Evolutionary conservation across 2,888 invertebrate species (phyloP), one percentile per base, ranked within the genome.

Genomic region (Noctua janthe): DNA sequence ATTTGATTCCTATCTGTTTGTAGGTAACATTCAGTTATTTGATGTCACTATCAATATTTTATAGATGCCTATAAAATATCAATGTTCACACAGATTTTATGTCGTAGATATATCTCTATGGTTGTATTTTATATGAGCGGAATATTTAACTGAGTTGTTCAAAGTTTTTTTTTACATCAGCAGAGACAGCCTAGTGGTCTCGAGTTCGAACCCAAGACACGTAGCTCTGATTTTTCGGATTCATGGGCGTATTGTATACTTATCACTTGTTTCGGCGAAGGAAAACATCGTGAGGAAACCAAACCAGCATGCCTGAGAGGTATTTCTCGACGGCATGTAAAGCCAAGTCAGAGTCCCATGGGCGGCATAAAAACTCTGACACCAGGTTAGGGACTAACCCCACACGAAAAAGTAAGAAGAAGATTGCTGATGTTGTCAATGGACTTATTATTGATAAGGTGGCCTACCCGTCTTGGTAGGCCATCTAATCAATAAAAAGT

Each of bases 61-160:
- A 78, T 56, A n/a, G 13, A 64, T 54, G 43, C n/a, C 76, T 35
- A 76, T 76, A 76, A 76, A 73, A 76, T 73, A 76, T 76, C 59
- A 73, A 64, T 77, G 54, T 29, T 39, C 8, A 29, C 15, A 43
- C 17, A 49, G 78, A 70, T 78, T 79, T 56, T 56, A 69, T 78
- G 20, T 56, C 39, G 0, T 20, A 15, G 35, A 39, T 43, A 69
- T n/a, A 47, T 39, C 4, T 70, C 35, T 39, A 20, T 4, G n/a
- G 47, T 49, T 67, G 56, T 47, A 10, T 62, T 47, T 66, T 78
- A n/a, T 66, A 17, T 29, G 17, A 23, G 23, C 29, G 51, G 51
- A 51, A 43, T 54, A 29, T 5, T 15, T 35, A 74, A 74, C 23
- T 23, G 29, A 47, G 5, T 47, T 47, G 47, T 13, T 47, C 13